These are phyloP conservation scores for Gymnocheta viridis DNA, from an alignment of 2,888 invertebrate genomes.

Conservation along the genomic window DNA sequence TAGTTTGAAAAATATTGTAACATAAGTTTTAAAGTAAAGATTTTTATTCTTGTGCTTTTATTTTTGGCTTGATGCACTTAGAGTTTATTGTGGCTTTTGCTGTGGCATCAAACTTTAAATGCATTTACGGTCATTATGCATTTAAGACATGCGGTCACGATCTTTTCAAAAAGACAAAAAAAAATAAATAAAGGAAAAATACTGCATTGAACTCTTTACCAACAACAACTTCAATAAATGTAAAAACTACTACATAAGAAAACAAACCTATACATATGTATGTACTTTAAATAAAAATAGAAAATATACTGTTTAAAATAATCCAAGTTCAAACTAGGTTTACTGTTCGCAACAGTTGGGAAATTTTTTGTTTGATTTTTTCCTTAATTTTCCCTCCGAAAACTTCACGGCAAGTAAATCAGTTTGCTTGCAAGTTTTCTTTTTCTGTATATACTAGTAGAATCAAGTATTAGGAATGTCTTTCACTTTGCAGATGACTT, in stretches of 20 bases:
- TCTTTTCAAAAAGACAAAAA: slow-evolving; percentile 74
- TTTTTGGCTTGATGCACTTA: slow-evolving; percentile 49
- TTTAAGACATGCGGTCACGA: slow-evolving; percentile 82
- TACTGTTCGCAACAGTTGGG: slow-evolving; percentile 57
- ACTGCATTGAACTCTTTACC: slow-evolving; percentile 65
- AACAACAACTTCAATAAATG: slow-evolving; percentile 20
- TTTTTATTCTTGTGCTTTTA: slow-evolving; percentile 47
- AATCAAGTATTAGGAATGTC: slow-evolving; percentile 68
- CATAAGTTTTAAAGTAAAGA: slow-evolving; percentile 64
- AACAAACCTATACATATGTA: slow-evolving; percentile 53
- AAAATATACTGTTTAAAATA: slow-evolving; percentile 39
- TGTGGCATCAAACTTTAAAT: slow-evolving; percentile 70
- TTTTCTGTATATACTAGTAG: slow-evolving; percentile 30
- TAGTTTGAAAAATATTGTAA: slow-evolving; percentile 59
- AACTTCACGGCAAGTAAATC: slow-evolving; percentile 35
- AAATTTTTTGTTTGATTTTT: slow-evolving; percentile 42
- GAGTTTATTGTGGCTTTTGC: slow-evolving; percentile 59
- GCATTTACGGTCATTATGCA: slow-evolving; percentile 82
- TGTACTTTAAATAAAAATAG: slow-evolving; percentile 24
- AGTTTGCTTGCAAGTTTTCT: slow-evolving; percentile 22
- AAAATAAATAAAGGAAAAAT: slow-evolving; percentile 26
- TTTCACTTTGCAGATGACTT: slow-evolving; percentile 70
- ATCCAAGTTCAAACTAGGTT: slow-evolving; percentile 59
- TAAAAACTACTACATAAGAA: slow-evolving; percentile 19
- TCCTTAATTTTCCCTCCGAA: slow-evolving; percentile 17